Evolutionary conservation across 1,140 invertebrate species (phyloP).

Genomic region (Heliconius congener): DNA sequence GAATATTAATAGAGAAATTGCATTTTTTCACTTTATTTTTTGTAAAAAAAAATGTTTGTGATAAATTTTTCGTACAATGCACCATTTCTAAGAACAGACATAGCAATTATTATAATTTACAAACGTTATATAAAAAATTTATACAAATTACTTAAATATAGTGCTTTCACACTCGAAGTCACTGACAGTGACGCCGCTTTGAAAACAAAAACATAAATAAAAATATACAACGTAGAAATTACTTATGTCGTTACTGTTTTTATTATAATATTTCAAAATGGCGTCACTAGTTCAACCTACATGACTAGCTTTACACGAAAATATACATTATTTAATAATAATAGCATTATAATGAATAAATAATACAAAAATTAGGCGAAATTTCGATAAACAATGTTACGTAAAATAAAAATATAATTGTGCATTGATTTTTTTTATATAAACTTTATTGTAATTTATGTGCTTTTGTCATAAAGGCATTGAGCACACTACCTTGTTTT

Average conservation of each 20-base stretch:
- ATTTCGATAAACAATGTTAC: slow-evolving; percentile 1
- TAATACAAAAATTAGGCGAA: slow-evolving; percentile 20
- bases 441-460: neutral
- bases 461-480: too few species aligned
- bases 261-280: neutral
- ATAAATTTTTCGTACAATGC: neutral
- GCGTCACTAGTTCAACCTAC: slow-evolving; percentile 23
- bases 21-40: neutral
- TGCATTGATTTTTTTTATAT: neutral
- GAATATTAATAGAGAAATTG: neutral
- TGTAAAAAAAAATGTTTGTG: neutral
- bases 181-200: neutral
- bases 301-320: slow-evolving; percentile 47
- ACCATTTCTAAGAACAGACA: neutral
- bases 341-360: slow-evolving; percentile 29
- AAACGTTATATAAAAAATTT: slow-evolving; percentile 29
- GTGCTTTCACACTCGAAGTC: neutral
- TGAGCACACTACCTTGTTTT: too few species aligned
- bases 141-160: slow-evolving; percentile 25
- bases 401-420: neutral
- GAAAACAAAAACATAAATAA: neutral
- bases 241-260: neutral
- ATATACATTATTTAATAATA: slow-evolving; percentile 34
- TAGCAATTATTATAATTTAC: slow-evolving; percentile 18
- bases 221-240: neutral